Evolutionary conservation across 2,888 invertebrate species (phyloP), one percentile per base, ranked within the genome.

Genomic region (Nemapogon koenigi): DNA sequence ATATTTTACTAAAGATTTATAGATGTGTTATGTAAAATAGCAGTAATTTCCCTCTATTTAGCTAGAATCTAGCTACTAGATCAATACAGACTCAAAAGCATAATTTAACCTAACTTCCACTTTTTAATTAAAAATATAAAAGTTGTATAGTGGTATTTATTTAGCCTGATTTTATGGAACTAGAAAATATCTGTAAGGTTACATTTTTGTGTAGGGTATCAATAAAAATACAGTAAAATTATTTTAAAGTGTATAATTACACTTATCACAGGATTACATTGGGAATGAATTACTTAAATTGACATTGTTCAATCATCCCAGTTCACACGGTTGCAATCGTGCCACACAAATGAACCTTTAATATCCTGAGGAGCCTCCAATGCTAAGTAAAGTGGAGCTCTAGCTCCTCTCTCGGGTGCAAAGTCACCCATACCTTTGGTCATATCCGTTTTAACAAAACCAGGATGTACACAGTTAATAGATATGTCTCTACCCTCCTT

Each of bases 381-480:
- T 6, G 73, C 75, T 45, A 78, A 50, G 48, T 70, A 75, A 8
- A 78, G 49, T 4, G 78, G 78, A 17, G 73, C 75, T 33, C 53
- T 55, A 1, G 78, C 75, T 6, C 78, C 78, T 45, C 78, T 53
- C 47, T 75, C 75, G 0, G 78, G 68, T 19, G 62, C 62, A 44
- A 76, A 75, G 43, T 76, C 73, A 18, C 78, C 78, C 71, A 73
- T 70, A 18, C 69, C 73, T 53, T 75, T 75, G 11, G 78, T 78
- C 78, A 78, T 73, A 46, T 75, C 78, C 46, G 73, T 73, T 58
- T 69, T 78, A 35, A 78, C 68, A 62, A 76, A 78, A 43, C 78
- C 78, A 26, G 78, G 78, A 49, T 78, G 78, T 39, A 76, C 75
- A 70, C 78, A 76, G 47, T 78, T 78, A 38, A 72, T 55, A 37